Evolutionary conservation across 2,113 vertebrate genomes (phyloP), one percentile per base, ranked within the genome.

Genomic region (Heteronetta atricapilla): DNA sequence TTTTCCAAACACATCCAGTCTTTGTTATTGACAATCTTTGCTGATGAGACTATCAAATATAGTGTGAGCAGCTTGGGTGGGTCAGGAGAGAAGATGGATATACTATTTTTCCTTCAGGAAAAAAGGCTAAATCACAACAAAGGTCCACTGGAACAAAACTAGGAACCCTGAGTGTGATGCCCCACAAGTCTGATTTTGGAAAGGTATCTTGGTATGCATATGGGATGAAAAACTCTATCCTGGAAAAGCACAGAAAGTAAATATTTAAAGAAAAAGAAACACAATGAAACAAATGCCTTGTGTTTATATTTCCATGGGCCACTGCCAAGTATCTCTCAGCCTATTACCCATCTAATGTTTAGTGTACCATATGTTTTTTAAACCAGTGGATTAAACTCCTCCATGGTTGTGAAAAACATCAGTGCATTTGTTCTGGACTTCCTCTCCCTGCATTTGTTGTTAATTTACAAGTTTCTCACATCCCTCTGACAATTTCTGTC

Each of bases 231-330:
- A 98, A 93, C 66, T 95, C 44, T 80, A 92, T 88, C 80, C 93
- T 96, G 89, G 90, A 96, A 97, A 97, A 97, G 95, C 29, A 96
- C 73, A 94, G 69, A 97, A 97, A 94, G 93, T 97, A 98, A 98
- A 98, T 97, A 98, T 97, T 98, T 98, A 96, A 97, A 97, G 90
- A 85, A 93, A 93, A 95, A 97, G 94, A 95, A 95, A 90, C 94
- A 96, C 58, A 93, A 92, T 90, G 86, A 96, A 96, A 95, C 86
- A 96, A 97, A 94, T 95, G 94, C 72, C 77, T 96, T 66, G 89
- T 87, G 55, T 96, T 97, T 97, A 83, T 94, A 95, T 97, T 97
- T 97, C 96, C 83, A 60, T 76, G 96, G 93, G 93, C 74, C 59
- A 60, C 55, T 53, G 96, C 97, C 97, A 97, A 95, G 79, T 38